Percentiles rank a stretch among this genome's conserved stretches.
These are phyloP conservation scores for Gryllus bimaculatus DNA, from an alignment of 1,140 invertebrate genomes.

Conservation along the genomic window DNA sequence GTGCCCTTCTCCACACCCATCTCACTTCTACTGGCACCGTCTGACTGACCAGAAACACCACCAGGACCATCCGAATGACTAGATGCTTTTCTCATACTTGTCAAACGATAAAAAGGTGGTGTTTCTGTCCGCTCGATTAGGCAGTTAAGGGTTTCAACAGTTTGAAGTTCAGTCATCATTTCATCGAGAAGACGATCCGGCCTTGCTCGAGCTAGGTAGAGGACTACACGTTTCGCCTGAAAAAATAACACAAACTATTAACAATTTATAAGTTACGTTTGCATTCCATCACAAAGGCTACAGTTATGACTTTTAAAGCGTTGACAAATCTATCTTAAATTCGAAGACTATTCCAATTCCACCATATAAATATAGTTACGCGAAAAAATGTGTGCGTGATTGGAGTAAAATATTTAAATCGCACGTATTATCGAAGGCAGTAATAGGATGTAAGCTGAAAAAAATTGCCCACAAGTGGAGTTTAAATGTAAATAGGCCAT, in stretches of 20 bases:
- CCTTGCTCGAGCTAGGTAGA: slow-evolving; percentile 81
- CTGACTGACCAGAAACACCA: slow-evolving; percentile 33
- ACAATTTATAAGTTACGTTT: too few relatives aligned
- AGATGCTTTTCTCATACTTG: slow-evolving; percentile 80
- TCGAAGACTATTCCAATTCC: too few relatives aligned
- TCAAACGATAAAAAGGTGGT: slow-evolving; percentile 91
- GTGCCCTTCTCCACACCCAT: slow-evolving; percentile 78
- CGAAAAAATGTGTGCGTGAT: too few relatives aligned
- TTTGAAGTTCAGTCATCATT: slow-evolving; percentile 93
- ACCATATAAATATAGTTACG: too few relatives aligned
- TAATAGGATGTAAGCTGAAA: too few relatives aligned
- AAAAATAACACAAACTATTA: slow-evolving; percentile 17
- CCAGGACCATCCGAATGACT: slow-evolving; percentile 61
- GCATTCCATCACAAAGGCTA: too few relatives aligned
- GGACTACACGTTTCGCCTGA: slow-evolving; percentile 87
- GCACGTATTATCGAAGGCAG: too few relatives aligned
- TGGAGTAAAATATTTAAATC: too few relatives aligned
- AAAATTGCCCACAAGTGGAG: too few relatives aligned
- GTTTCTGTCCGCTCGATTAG: slow-evolving; percentile 93
- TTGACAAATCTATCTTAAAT: too few relatives aligned
- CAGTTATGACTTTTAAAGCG: too few relatives aligned
- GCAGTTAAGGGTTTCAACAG: slow-evolving; percentile 90
- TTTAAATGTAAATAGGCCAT: too few relatives aligned
- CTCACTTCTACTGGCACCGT: slow-evolving; percentile 30
- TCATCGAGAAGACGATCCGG: slow-evolving; percentile 90